phyloP scores from a whole-genome alignment of 2,888 invertebrate genomes.

The Euplagia quadripunctaria region DNA sequence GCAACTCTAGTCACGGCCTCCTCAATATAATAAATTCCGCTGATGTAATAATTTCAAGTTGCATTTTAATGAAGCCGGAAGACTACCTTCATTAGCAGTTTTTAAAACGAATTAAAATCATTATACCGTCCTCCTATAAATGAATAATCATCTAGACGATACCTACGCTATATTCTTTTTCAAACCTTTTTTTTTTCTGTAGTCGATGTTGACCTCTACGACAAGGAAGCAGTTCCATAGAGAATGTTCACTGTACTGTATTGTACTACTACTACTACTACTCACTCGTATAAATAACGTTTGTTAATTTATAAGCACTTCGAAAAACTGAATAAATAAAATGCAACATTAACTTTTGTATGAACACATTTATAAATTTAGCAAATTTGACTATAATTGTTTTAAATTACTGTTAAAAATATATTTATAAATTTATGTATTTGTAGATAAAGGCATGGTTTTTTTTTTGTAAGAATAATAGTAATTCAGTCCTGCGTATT shows the following conservation, averaged over 20 bases:
- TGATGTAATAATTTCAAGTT: neutral
- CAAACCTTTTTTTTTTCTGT: constrained; percentile 16
- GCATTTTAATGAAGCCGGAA: neutral
- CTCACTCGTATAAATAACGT: no score
- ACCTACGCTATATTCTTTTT: constrained; percentile 1
- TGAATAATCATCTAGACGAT: constrained; percentile 3
- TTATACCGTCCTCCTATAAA: neutral
- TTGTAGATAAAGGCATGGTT: no score
- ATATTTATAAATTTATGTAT: no score
- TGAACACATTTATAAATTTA: neutral
- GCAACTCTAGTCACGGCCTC: neutral
- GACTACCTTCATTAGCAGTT: neutral
- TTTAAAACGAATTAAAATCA: neutral
- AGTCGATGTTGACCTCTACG: constrained; percentile 50
- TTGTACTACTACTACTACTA: no score
- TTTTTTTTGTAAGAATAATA: no score
- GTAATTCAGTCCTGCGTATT: no score
- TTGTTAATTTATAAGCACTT: constrained; percentile 27
- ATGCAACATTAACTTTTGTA: neutral
- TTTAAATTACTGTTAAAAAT: no score
- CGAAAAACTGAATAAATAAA: constrained; percentile 9
- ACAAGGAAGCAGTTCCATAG: constrained; percentile 40
- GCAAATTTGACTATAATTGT: neutral
- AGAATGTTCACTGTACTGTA: constrained; percentile 31
- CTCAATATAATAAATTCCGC: neutral